Evolutionary conservation across 2,113 vertebrate genomes (phyloP), one percentile per base, ranked within the genome.

Genomic region (Salvelinus fontinalis): DNA sequence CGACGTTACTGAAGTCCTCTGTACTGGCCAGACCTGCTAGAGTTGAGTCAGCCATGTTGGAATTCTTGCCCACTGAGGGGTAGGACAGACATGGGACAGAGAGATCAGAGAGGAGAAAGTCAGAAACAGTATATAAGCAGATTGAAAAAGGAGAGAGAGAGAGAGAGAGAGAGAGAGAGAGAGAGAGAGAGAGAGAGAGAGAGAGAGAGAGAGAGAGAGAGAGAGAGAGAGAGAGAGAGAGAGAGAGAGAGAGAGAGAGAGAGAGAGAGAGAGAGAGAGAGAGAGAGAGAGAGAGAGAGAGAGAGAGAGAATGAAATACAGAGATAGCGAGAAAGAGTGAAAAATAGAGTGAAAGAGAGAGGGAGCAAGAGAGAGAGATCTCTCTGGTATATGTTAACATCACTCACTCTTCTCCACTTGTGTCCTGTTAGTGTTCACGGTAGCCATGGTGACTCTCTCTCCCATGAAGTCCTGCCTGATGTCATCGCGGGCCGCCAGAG

Each of bases 401-500:
- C 11, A 67, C 91, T 90, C 71, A 94, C 94, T 91, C 27, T 87
- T 92, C 77, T 92, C 86, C 0, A 81, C 62, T 26, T 88, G 86
- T n/a, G 67, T 74, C 48, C 79, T 80, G 71, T 78, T 83, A 75
- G 72, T 84, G 51, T 95, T 93, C 65, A 91, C 84, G 0, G 87
- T 71, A 0, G 83, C 77, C 0, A 81, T 22, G 70, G 80, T 84
- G 1, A 83, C 59, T 6, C 86, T 82, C 34, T 90, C 90, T 4
- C 92, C 94, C 85, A 92, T 94, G 76, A 86, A 93, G 84, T 95
- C 93, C 87, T 93, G 89, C 20, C 83, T 78, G 87, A 95, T 65
- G 83, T 95, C 94, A 2, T 92, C 89, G 29, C 94, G 84, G 66
- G 93, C 94, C 2, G 94, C 94, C 0, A 95, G 89, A n/a, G 89